Percentiles rank a stretch among this genome's conserved stretches.
phyloP scores from a whole-genome alignment of 2,888 invertebrate species.

The Didymodactylos carnosus region DNA sequence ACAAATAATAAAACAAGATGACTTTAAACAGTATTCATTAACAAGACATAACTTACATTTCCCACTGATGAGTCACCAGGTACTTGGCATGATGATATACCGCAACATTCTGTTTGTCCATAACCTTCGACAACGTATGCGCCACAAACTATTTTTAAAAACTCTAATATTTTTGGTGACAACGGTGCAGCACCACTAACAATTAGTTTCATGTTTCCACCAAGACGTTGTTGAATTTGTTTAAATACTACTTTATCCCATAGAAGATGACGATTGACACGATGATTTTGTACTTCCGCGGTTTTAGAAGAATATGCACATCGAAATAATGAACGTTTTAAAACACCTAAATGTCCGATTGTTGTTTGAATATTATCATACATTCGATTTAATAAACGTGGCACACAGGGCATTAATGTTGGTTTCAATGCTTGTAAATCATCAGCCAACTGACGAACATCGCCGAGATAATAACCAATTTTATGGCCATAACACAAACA shows the following conservation, averaged over 20 bases:
- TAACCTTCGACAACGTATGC: slow-evolving; percentile 62
- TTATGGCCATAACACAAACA: slow-evolving; percentile 46
- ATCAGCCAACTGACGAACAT: slow-evolving; percentile 25
- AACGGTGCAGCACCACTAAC: slow-evolving; percentile 85
- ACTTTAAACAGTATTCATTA: no score
- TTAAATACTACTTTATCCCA: slow-evolving; percentile 76
- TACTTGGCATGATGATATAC: slow-evolving; percentile 5
- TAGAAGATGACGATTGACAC: neutral
- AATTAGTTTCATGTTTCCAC: slow-evolving; percentile 72
- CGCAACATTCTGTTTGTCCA: slow-evolving; percentile 72
- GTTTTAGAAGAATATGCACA: slow-evolving; percentile 46
- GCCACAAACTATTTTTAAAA: slow-evolving; percentile 67
- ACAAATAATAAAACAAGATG: no score
- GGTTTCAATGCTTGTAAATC: slow-evolving; percentile 27
- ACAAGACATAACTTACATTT: no score
- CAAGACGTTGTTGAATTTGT: slow-evolving; percentile 77
- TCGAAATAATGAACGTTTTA: slow-evolving; percentile 32
- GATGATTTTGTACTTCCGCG: neutral
- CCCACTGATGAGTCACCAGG: slow-evolving; percentile 7
- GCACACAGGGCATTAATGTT: slow-evolving; percentile 29
- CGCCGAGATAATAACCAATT: slow-evolving; percentile 30
- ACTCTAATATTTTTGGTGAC: slow-evolving; percentile 73
- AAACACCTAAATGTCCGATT: neutral
- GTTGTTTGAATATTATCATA: slow-evolving; percentile 6
- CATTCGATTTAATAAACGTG: slow-evolving; percentile 29